Base-by-base conservation (phyloP, 2,888 invertebrate genomes). In the Plebejus melissa region DNA sequence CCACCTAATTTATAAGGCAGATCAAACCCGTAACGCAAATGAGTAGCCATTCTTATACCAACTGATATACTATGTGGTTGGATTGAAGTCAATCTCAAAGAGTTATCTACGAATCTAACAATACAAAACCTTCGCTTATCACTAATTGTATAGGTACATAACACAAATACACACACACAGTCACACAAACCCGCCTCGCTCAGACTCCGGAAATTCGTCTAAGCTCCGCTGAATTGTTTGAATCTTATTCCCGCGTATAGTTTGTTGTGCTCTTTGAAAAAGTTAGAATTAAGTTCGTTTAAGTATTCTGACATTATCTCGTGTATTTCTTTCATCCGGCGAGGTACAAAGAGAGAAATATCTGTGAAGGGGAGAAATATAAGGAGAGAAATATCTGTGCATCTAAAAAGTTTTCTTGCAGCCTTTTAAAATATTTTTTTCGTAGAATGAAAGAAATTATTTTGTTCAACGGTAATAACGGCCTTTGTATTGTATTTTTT, bases 231-330 rank as follows among this genome's bases (percentile, higher is more conserved):
- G 36, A 9, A 65, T 75, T 32, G 74, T 28, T 72, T 54, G 54
- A 54, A 50, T 22, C 13, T 71, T 50, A 28, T 54, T 32, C 50
- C 32, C 32, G 65, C 36, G 32, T 16, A 72, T 46, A 71, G 71
- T 71, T 72, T 72, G 65, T 65, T 46, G 28, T 32, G 41, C 46
- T 32, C 50, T 72, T 72, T 72, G 13, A 50, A 46, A 72, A 72
- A 72, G 72, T 72, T 72, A 72, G 50, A 72, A 72, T 72, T 72
- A 72, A 50, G 28, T 50, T 72, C 32, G 65, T 65, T 65, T 65
- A 65, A 65, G 65, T 65, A 65, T 65, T 32, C 1, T 32, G 13
- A 32, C 32, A 65, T 65, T 65, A 65, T 65, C 32, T 32, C 13
- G 65, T 65, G 65, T 65, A 65, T 65, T 65, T 36, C 65, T 65